phyloP scores from a whole-genome alignment of 1,140 invertebrate genomes.

The Aricia agestis region DNA sequence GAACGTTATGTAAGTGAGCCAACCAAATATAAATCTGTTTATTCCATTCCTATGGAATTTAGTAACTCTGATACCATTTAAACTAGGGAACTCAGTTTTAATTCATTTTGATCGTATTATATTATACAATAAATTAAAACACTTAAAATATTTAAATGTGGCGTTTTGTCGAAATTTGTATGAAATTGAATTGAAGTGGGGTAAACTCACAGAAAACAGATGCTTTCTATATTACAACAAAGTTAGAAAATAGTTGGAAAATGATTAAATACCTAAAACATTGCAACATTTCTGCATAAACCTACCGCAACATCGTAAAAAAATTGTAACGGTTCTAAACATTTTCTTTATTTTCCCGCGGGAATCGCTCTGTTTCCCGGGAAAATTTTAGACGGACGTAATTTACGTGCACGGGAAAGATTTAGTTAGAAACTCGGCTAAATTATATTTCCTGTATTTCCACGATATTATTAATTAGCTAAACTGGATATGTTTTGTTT shows the following conservation, averaged over 20 bases:
- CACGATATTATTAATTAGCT: not conserved
- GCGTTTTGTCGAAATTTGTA: too few relatives aligned
- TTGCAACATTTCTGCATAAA: not conserved
- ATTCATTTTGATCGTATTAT: too few relatives aligned
- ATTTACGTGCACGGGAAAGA: conserved; percentile 2
- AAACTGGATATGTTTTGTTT: not conserved
- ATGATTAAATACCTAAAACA: not conserved
- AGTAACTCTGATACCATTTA: too few relatives aligned
- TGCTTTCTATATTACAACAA: not conserved
- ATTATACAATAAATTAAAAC: too few relatives aligned
- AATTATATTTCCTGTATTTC: conserved; percentile 7
- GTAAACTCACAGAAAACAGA: not conserved
- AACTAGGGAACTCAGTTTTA: too few relatives aligned
- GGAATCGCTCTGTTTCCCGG: conserved; percentile 7
- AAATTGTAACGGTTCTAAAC: not conserved
- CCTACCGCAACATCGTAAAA: not conserved
- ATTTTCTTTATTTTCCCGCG: conserved; percentile 11
- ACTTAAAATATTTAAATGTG: too few relatives aligned
- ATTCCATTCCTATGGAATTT: too few relatives aligned
- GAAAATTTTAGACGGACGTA: conserved; percentile 7
- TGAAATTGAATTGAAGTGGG: too few relatives aligned
- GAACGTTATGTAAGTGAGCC: too few relatives aligned
- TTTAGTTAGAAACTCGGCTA: not conserved
- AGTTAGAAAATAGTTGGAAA: not conserved
- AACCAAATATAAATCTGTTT: too few relatives aligned